Conservation (phyloP, 2,797 vertebrate species). For the Avahi laniger region DNA sequence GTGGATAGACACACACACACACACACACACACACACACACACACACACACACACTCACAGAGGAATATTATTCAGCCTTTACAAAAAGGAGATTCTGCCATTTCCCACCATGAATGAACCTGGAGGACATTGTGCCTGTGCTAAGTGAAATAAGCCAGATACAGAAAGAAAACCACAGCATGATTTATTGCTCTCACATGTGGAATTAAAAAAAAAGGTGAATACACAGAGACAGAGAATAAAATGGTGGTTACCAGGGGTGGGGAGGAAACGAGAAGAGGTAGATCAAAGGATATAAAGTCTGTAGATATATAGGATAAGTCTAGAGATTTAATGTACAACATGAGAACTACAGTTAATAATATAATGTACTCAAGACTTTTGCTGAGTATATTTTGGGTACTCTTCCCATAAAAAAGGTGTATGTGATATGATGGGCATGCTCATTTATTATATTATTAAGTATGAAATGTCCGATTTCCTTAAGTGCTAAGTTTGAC, state of each 20-base stretch:
- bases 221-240: neutral
- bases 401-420: neutral
- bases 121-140: neutral
- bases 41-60: neutral
- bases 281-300: neutral
- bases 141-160: neutral
- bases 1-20: neutral
- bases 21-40: neutral
- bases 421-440: neutral
- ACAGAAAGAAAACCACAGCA: neutral
- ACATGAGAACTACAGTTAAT: neutral
- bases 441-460: neutral
- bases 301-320: neutral
- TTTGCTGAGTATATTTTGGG: neutral
- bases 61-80: neutral
- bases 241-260: neutral
- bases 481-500: too few relatives aligned
- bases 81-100: neutral
- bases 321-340: neutral
- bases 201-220: neutral
- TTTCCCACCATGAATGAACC: neutral
- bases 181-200: neutral
- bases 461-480: too few relatives aligned
- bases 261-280: neutral
- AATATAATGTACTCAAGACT: neutral